A percentile compares a stretch with the other conserved stretches of the same genome.
Conservation (phyloP, 2,797 vertebrate genomes). For the Euthynnus affinis region DNA sequence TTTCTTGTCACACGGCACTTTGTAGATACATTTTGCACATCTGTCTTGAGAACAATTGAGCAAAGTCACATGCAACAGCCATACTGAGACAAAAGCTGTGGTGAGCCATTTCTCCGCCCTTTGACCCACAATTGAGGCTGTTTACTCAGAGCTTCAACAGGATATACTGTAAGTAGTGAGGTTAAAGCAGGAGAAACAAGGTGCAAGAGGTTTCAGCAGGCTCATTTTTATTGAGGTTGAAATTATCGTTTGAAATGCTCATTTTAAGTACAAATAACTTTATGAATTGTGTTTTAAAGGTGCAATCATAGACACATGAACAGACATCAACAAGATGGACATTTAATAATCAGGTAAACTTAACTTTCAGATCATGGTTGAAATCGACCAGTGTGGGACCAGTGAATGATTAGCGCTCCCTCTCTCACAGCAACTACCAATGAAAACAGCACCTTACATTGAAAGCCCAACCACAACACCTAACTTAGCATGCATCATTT, state of each 20-base stretch:
- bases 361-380: not conserved
- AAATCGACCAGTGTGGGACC: not conserved
- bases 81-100: not conserved
- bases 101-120: not conserved
- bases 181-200: too few relatives aligned
- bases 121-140: conserved; percentile 6
- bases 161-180: not conserved
- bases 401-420: not conserved
- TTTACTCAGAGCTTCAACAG: not conserved
- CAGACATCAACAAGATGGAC: too few relatives aligned
- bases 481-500: not conserved
- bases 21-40: too few relatives aligned
- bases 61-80: conserved; percentile 4
- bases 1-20: too few relatives aligned
- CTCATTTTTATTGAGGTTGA: too few relatives aligned
- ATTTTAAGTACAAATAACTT: too few relatives aligned
- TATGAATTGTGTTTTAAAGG: too few relatives aligned
- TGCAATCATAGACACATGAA: too few relatives aligned
- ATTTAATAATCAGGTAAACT: too few relatives aligned
- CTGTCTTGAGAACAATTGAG: too few relatives aligned
- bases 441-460: not conserved
- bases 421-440: not conserved
- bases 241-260: too few relatives aligned
- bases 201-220: too few relatives aligned
- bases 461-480: not conserved